These are phyloP conservation scores for Yponomeuta sedellus DNA, from an alignment of 2,888 invertebrate species.

Conservation along the genomic window DNA sequence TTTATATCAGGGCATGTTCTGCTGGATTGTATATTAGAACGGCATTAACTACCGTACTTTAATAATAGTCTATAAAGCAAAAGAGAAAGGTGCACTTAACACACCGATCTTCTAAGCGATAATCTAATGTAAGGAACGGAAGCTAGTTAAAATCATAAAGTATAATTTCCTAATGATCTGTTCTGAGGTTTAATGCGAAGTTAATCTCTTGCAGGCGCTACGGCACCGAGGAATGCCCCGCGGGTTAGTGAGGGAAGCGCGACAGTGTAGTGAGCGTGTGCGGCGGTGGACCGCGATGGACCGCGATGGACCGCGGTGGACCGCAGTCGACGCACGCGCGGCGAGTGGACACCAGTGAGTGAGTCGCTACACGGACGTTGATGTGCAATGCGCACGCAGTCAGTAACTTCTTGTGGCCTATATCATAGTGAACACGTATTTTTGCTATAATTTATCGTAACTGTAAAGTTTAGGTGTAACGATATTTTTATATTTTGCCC, in stretches of 20 bases:
- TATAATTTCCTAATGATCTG: not conserved
- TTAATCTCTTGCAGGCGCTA: not conserved
- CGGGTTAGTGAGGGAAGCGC: not conserved
- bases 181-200: not conserved
- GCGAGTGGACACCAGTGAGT: constrained; percentile 18
- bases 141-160: not conserved
- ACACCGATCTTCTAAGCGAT: not conserved
- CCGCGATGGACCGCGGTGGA: too few relatives aligned
- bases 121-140: not conserved
- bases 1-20: not conserved
- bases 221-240: not conserved
- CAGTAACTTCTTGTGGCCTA: constrained; percentile 46
- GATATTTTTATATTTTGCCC: constrained; percentile 58
- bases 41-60: not conserved
- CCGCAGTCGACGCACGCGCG: constrained; percentile 10
- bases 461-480: constrained; percentile 39
- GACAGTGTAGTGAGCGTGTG: constrained; percentile 9
- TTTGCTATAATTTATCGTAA: constrained; percentile 71
- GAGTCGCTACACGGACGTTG: constrained; percentile 18
- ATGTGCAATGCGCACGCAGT: constrained; percentile 21
- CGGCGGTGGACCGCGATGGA: too few relatives aligned
- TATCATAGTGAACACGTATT: constrained; percentile 63
- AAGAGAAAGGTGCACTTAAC: not conserved
- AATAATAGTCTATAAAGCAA: not conserved
- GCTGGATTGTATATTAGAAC: not conserved